Evolutionary conservation across 2,888 invertebrate genomes (phyloP).

Genomic region (Bedellia somnulentella): DNA sequence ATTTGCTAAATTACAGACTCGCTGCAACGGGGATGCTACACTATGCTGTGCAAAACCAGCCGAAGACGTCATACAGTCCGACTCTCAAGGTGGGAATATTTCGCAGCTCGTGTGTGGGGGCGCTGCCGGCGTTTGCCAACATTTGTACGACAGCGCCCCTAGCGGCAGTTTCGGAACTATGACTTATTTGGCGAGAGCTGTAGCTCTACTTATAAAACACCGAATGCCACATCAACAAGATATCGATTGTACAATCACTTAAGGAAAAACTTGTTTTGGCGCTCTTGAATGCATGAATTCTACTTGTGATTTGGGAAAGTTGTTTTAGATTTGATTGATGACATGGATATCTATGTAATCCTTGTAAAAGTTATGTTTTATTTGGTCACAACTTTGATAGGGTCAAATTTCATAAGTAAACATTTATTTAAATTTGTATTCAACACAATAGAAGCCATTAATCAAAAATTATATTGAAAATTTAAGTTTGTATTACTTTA

Average conservation of each 20-base stretch:
- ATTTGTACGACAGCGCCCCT: slow-evolving; percentile 97
- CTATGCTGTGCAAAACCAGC: slow-evolving; percentile 82
- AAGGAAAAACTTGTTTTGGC: too few relatives aligned
- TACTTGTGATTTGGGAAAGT: not conserved
- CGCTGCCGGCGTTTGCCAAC: slow-evolving; percentile 93
- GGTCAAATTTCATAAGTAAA: too few relatives aligned
- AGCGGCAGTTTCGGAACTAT: slow-evolving; percentile 97
- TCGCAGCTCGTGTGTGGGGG: slow-evolving; percentile 83
- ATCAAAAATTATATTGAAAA: too few relatives aligned
- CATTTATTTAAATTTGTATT: too few relatives aligned
- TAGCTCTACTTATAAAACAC: slow-evolving; percentile 69
- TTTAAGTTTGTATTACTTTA: too few relatives aligned
- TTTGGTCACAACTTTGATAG: too few relatives aligned
- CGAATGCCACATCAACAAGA: slow-evolving; percentile 76
- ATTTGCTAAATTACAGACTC: too few relatives aligned
- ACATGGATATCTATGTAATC: too few relatives aligned
- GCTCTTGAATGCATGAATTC: not conserved
- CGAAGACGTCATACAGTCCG: slow-evolving; percentile 37
- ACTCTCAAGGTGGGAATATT: slow-evolving; percentile 58
- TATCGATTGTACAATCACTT: slow-evolving; percentile 79
- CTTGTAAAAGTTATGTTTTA: too few relatives aligned
- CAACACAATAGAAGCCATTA: too few relatives aligned
- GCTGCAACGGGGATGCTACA: slow-evolving; percentile 88
- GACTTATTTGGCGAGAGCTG: slow-evolving; percentile 90
- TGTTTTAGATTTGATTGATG: slow-evolving; percentile 1